Evolutionary conservation across 2,888 invertebrate species (phyloP).

Genomic region (Latrodectus elegans): DNA sequence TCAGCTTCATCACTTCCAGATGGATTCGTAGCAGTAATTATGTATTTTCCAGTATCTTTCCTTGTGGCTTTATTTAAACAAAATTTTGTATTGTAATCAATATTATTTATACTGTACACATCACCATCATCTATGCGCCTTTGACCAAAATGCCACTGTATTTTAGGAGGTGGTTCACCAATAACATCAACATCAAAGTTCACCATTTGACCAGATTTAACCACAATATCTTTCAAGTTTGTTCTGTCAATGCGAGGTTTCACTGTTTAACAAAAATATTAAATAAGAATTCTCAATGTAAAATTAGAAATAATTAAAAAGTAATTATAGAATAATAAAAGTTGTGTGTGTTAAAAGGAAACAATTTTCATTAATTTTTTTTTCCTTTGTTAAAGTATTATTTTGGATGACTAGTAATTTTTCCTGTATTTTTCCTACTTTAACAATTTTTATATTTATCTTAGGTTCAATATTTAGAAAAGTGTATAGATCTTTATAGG

Average conservation of each 20-base stretch:
- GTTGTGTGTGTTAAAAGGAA: no score
- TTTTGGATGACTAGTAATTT: no score
- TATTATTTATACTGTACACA: constrained; percentile 79
- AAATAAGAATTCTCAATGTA: neutral
- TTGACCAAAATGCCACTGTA: constrained; percentile 81
- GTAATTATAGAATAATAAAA: no score
- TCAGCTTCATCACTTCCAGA: constrained; percentile 82
- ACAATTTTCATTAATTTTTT: no score
- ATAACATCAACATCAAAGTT: constrained; percentile 94
- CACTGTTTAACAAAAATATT: constrained; percentile 77
- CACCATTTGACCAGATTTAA: constrained; percentile 96
- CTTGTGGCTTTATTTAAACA: constrained; percentile 90
- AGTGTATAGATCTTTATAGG: no score
- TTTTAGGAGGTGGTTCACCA: constrained; percentile 97
- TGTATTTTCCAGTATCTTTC: constrained; percentile 94
- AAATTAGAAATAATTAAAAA: no score
- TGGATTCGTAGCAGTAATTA: constrained; percentile 89
- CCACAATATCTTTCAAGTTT: constrained; percentile 88
- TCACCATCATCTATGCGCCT: constrained; percentile 54
- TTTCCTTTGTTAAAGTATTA: no score
- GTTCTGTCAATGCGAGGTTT: constrained; percentile 95
- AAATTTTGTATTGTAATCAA: constrained; percentile 91
- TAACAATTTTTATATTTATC: no score
- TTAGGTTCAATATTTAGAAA: no score
- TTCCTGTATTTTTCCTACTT: no score